Percentiles rank a stretch among this genome's conserved stretches.
Evolutionary conservation across 2,113 vertebrate species (phyloP).

Genomic region (Aplodontia rufa): DNA sequence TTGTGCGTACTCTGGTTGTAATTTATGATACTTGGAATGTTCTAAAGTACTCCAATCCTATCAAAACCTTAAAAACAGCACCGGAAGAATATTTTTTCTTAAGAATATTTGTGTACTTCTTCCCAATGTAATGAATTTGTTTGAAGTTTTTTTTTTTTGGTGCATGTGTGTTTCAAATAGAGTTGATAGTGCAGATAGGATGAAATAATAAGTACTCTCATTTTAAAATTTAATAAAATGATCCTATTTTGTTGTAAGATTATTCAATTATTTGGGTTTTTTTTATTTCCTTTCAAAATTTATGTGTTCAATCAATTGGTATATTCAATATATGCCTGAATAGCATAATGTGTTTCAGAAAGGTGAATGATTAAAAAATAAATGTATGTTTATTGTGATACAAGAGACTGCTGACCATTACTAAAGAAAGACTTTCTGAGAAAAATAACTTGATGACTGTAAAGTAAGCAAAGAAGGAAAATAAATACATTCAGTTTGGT

Average conservation of each 20-base stretch:
- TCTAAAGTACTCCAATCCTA: not conserved
- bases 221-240: not conserved
- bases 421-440: not conserved
- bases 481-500: not conserved
- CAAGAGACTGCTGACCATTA: not conserved
- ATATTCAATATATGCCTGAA: not conserved
- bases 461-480: not conserved
- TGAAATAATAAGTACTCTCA: not conserved
- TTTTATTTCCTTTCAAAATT: not conserved
- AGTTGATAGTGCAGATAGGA: not conserved
- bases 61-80: not conserved
- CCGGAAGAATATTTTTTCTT: not conserved
- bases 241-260: not conserved
- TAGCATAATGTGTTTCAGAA: not conserved
- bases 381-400: not conserved
- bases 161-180: not conserved
- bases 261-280: not conserved
- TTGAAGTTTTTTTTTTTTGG: no score
- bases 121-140: not conserved
- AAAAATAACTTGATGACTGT: not conserved
- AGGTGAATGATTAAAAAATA: constrained; percentile 30
- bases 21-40: not conserved
- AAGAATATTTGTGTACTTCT: not conserved
- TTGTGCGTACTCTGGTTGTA: not conserved
- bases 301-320: not conserved